A percentile compares a stretch with the other conserved stretches of the same genome.
Conservation (phyloP, 2,888 invertebrate species). For the Synergus laeviventris region DNA sequence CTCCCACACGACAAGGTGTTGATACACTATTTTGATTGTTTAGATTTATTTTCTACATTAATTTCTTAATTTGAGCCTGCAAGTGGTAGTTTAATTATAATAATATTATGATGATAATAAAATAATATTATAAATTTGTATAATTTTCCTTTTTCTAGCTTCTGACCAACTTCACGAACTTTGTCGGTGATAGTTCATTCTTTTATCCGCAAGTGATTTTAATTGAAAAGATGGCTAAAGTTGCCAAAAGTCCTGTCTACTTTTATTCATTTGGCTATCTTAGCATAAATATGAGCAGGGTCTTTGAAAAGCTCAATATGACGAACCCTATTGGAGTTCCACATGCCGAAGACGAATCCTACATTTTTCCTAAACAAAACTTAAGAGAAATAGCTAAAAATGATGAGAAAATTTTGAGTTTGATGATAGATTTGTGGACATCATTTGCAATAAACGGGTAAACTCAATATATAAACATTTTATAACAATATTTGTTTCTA, state of each 20-base stretch:
- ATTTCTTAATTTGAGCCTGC: too few species aligned
- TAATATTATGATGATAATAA: too few species aligned
- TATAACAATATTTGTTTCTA: too few species aligned
- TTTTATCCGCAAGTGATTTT: slow-evolving; percentile 5
- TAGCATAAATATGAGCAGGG: background rate
- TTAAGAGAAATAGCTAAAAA: background rate
- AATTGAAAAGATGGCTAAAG: background rate
- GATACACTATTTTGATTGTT: background rate
- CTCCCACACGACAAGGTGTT: background rate
- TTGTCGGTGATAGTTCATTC: slow-evolving; percentile 5
- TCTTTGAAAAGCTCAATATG: background rate
- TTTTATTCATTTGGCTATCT: slow-evolving; percentile 6
- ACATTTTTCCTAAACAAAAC: background rate
- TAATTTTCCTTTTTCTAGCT: background rate
- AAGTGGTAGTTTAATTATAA: background rate
- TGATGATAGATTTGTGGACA: slow-evolving; percentile 16
- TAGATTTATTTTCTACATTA: too few species aligned
- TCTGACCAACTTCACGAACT: background rate
- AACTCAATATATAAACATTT: background rate
- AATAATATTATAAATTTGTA: background rate
- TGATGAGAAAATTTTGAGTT: background rate
- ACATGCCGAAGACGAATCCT: background rate
- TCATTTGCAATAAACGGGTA: slow-evolving; percentile 20
- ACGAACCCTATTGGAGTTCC: background rate
- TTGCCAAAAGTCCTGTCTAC: background rate